These are phyloP conservation scores for Uropetala carovei DNA, from an alignment of 2,888 invertebrate genomes.

Conservation along the genomic window DNA sequence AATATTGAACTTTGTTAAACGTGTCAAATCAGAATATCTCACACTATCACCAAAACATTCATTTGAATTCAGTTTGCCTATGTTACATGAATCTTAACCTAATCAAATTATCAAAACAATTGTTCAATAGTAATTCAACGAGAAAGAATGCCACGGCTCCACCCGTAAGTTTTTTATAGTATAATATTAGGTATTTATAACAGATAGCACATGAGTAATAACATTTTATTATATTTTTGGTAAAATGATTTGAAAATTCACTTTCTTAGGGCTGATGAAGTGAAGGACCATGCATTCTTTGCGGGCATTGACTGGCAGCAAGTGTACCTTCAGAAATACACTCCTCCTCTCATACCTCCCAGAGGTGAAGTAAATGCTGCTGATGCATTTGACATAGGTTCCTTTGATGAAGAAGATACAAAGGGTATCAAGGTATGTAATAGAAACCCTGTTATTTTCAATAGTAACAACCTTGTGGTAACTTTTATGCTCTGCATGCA, in stretches of 20 bases:
- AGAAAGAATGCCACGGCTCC: too few species aligned
- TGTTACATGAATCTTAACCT: not conserved
- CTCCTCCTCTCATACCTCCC: slow-evolving; percentile 98
- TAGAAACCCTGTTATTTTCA: not conserved
- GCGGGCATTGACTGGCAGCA: slow-evolving; percentile 99
- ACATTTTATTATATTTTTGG: not conserved
- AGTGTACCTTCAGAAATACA: slow-evolving; percentile 98
- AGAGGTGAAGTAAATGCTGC: slow-evolving; percentile 99
- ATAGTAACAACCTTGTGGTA: not conserved
- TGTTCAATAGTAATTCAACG: too few species aligned
- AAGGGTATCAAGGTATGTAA: slow-evolving; percentile 93
- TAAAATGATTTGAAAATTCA: slow-evolving; percentile 47
- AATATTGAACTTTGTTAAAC: too few species aligned
- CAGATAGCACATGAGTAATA: not conserved
- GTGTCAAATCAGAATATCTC: too few species aligned
- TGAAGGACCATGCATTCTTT: slow-evolving; percentile 98
- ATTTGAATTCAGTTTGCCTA: not conserved
- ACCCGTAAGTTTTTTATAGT: not conserved
- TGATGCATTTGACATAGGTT: slow-evolving; percentile 99
- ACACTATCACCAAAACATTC: too few species aligned
- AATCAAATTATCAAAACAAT: not conserved
- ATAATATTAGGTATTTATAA: slow-evolving; percentile 25
- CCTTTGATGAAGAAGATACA: slow-evolving; percentile 99
- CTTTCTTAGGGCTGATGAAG: slow-evolving; percentile 90
- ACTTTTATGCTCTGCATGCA: not conserved